A percentile compares a stretch with the other conserved stretches of the same genome.
phyloP scores from a whole-genome alignment of 2,113 vertebrate genomes.

The Poecile atricapillus region DNA sequence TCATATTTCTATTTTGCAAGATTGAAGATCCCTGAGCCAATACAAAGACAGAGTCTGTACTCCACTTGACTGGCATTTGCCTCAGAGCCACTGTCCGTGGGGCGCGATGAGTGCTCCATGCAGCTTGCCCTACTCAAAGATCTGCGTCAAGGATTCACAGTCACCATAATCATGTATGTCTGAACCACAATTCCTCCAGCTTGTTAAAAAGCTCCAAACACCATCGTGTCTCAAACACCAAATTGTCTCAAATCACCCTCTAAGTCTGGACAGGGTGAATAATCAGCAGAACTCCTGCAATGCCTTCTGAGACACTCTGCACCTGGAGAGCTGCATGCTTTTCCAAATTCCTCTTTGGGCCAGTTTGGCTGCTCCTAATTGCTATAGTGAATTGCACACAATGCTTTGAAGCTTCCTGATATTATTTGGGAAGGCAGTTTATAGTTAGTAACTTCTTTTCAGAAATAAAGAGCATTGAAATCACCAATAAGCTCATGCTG shows the following conservation, averaged over 20 bases:
- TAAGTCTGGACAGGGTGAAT: background rate
- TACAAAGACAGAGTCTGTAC: background rate
- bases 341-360: background rate
- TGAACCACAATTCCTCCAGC: background rate
- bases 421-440: background rate
- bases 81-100: accelerated
- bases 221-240: background rate
- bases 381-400: background rate
- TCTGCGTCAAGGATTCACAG: background rate
- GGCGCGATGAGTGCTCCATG: accelerated
- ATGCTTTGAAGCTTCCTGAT: background rate
- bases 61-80: background rate
- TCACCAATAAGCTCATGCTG: background rate
- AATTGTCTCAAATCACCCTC: background rate
- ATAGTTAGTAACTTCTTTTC: background rate
- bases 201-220: background rate
- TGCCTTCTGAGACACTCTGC: background rate
- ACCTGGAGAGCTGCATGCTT: background rate
- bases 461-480: background rate
- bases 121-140: background rate
- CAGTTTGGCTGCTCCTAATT: background rate
- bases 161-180: background rate
- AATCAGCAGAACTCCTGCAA: background rate
- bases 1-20: conserved; percentile 29
- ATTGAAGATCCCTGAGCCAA: background rate